These are phyloP conservation scores for Argya squamiceps DNA, from an alignment of 2,797 vertebrate species.

Conservation along the genomic window DNA sequence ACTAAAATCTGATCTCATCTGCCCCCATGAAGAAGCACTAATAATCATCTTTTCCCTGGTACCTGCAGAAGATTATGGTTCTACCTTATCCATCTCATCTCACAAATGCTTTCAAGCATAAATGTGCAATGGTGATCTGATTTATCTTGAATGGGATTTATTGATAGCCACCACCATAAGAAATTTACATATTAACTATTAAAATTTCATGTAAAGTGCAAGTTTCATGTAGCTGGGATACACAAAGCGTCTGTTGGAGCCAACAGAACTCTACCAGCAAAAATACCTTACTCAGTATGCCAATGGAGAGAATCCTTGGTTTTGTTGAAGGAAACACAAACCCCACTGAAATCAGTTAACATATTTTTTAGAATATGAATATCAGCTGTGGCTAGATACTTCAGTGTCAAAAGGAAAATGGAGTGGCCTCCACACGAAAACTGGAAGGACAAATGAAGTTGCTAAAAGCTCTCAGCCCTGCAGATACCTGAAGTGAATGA, in stretches of 20 bases:
- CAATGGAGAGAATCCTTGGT: background rate
- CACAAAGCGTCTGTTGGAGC: background rate
- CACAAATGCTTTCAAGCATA: background rate
- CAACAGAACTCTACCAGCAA: background rate
- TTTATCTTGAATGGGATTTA: background rate
- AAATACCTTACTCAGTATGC: fast-evolving
- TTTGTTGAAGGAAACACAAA: background rate
- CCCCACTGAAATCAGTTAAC: background rate
- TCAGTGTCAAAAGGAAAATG: background rate
- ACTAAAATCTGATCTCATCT: background rate
- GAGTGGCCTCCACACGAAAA: background rate
- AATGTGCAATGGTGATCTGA: background rate
- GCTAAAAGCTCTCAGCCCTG: background rate
- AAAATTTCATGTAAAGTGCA: background rate
- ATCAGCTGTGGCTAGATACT: background rate
- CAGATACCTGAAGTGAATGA: background rate
- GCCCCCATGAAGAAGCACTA: background rate
- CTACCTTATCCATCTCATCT: background rate
- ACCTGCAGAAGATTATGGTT: background rate
- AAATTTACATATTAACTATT: background rate
- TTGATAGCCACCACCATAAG: background rate
- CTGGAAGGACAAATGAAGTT: background rate
- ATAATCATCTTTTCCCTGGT: background rate
- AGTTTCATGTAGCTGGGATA: background rate
- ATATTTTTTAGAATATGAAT: background rate